phyloP scores from a whole-genome alignment of 2,113 vertebrate species.

The Monarcha castaneiventris region DNA sequence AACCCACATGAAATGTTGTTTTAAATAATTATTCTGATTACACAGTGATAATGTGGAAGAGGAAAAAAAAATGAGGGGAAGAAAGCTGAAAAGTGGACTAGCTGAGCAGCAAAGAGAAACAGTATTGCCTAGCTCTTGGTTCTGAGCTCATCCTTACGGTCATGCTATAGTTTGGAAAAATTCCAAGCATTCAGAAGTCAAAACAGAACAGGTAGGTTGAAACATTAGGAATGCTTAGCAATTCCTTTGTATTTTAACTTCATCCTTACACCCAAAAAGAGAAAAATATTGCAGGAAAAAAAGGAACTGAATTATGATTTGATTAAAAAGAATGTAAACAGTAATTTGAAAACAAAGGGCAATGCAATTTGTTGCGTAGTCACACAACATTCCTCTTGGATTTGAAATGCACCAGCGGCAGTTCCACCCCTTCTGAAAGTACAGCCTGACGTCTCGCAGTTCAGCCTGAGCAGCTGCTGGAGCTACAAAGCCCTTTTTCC shows the following conservation, averaged over 20 bases:
- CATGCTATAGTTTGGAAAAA: not conserved
- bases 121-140: not conserved
- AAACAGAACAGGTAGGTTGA: not conserved
- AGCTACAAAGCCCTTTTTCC: not conserved
- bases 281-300: not conserved
- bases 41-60: not conserved
- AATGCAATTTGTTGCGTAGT: not conserved
- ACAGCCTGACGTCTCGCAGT: not conserved
- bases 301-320: conserved; percentile 4
- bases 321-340: conserved; percentile 53
- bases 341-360: conserved; percentile 37
- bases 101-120: not conserved
- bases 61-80: not conserved
- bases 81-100: not conserved
- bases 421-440: conserved; percentile 58
- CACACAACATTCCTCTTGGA: conserved; percentile 44
- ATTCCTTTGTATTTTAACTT: not conserved
- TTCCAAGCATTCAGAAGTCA: not conserved
- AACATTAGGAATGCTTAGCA: not conserved
- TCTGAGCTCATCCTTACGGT: not conserved
- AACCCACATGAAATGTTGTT: not conserved
- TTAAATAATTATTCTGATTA: not conserved
- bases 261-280: not conserved
- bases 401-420: conserved; percentile 1
- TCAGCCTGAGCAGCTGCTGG: not conserved